These are phyloP conservation scores for Cliona cf. orientalis DNA, from an alignment of 37 sponge, comb jelly and placozoan species.

Conservation along the genomic window DNA sequence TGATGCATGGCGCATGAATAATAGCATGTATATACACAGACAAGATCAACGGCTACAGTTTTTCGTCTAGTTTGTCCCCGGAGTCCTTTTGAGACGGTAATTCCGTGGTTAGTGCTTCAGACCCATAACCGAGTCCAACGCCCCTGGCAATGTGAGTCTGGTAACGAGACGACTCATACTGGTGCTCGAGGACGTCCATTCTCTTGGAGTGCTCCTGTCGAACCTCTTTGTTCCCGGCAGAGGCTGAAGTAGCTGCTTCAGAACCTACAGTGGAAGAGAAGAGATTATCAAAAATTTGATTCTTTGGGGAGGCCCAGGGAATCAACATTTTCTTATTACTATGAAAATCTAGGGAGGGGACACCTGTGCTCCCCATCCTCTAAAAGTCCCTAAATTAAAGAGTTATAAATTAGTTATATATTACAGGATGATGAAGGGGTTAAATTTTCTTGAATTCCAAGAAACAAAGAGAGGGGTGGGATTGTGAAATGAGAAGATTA, in stretches of 20 bases:
- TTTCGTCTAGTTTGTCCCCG: too few species aligned
- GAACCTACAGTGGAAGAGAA: background rate
- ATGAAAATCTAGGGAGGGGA: background rate
- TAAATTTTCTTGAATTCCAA: background rate
- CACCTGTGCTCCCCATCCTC: background rate
- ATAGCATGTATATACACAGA: too few species aligned
- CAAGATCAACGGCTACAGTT: too few species aligned
- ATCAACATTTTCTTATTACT: background rate
- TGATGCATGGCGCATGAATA: too few species aligned
- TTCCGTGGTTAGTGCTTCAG: too few species aligned
- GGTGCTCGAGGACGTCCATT: slow-evolving; percentile 50
- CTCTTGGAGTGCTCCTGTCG: slow-evolving; percentile 7
- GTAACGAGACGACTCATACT: slow-evolving; percentile 76
- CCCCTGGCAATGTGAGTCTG: slow-evolving; percentile 75
- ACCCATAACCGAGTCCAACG: slow-evolving; percentile 69
- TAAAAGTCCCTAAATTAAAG: background rate
- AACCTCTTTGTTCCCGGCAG: background rate
- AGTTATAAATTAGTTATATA: background rate
- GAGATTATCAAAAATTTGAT: background rate
- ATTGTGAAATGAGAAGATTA: background rate
- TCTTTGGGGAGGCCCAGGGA: background rate
- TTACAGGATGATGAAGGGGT: background rate
- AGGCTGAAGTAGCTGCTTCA: background rate
- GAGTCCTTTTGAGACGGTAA: too few species aligned
- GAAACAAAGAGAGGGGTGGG: background rate